phyloP scores from a whole-genome alignment of 2,888 invertebrate genomes.

The Xylota sylvarum region DNA sequence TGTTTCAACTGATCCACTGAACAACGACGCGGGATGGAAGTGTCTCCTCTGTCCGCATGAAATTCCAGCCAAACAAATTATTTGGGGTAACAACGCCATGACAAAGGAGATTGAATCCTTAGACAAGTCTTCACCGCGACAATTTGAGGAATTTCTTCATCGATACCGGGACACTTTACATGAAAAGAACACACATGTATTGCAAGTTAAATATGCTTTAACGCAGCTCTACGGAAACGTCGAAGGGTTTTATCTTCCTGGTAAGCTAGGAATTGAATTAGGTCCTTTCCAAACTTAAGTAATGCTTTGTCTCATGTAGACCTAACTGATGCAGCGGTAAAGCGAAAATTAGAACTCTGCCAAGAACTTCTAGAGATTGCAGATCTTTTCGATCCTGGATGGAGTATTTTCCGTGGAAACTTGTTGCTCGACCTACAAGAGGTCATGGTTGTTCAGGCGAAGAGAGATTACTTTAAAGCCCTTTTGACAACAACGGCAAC shows the following conservation, averaged over 20 bases:
- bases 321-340: conserved; percentile 86
- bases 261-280: conserved; percentile 81
- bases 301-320: conserved; percentile 83
- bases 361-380: conserved; percentile 88
- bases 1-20: conserved; percentile 87
- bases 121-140: conserved; percentile 86
- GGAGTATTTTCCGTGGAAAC: conserved; percentile 88
- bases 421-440: conserved; percentile 89
- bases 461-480: conserved; percentile 86
- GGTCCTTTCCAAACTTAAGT: neutral
- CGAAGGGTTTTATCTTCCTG: conserved; percentile 86
- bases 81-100: conserved; percentile 87
- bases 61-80: conserved; percentile 87
- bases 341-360: conserved; percentile 88
- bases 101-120: conserved; percentile 87
- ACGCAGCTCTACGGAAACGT: conserved; percentile 89
- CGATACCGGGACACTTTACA: conserved; percentile 88
- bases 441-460: conserved; percentile 87
- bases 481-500: conserved; percentile 86
- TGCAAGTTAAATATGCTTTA: conserved; percentile 89
- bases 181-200: conserved; percentile 88
- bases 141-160: conserved; percentile 88
- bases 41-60: conserved; percentile 88
- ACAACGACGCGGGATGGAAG: conserved; percentile 87
- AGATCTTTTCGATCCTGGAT: conserved; percentile 88